Evolutionary conservation across 2,888 invertebrate genomes (phyloP), one percentile per base, ranked within the genome.

Genomic region (Acronicta alni): DNA sequence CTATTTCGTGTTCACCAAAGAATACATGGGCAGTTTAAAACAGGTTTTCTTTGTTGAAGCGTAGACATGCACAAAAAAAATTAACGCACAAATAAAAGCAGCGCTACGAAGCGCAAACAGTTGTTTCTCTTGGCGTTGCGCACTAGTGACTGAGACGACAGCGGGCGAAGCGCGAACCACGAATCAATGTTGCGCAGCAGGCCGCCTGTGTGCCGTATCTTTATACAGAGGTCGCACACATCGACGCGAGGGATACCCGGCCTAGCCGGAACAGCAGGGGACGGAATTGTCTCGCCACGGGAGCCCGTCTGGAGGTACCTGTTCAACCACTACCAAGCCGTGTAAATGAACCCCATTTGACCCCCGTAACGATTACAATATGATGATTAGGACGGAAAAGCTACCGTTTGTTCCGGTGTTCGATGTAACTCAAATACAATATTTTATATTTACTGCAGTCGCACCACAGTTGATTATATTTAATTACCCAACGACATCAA

Each of bases 151-250:
- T 92, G 94, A 86, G 84, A 82, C 85, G 88, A 85, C 84, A 73
- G 83, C 77, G 77, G 78, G 75, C 78, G 75, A 79, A 80, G 87
- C 89, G 86, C 89, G 88, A 88, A 87, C 89, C 84, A 86, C 87
- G 89, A 93, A 93, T 93, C 93, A 91, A 94, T 93, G 93, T 90
- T 91, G 88, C 89, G 88, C 88, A 87, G 85, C 84, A 81, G 80
- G 77, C 80, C 81, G 77, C 79, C 79, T 88, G 90, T 89, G 89
- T 82, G 85, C 78, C 77, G 81, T 75, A 77, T 81, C 74, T 77
- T 81, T 83, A 73, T 63, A 73, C 76, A 66, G 67, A 64, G 65
- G 57, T 57, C 82, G 81, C 88, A 85, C 87, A 84, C 86, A 83
- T 65, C 54, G 75, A 71, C 79, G 67, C 75, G 63, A 67, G 76